phyloP scores from a whole-genome alignment of 2,888 invertebrate species.

The Tachina fera region DNA sequence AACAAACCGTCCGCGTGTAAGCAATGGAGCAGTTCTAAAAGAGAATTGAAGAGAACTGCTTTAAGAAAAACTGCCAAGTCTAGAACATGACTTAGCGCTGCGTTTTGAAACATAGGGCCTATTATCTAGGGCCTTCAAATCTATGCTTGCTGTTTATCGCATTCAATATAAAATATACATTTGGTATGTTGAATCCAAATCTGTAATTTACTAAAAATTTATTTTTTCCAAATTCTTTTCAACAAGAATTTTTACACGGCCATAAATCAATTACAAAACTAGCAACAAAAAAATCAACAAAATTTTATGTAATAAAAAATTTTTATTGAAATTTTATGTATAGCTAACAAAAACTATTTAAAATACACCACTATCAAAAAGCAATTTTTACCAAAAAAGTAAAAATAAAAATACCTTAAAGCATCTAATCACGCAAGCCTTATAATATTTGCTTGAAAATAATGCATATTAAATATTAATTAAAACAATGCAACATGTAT shows the following conservation, averaged over 20 bases:
- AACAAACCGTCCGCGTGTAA: too few species aligned
- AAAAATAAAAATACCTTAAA: slow-evolving; percentile 72
- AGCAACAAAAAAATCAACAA: slow-evolving; percentile 23
- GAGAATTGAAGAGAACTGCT: too few species aligned
- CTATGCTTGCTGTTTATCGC: too few species aligned
- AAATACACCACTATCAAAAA: slow-evolving; percentile 10
- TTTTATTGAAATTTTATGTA: slow-evolving; percentile 39
- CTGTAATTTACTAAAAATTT: not conserved
- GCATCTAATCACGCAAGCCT: slow-evolving; percentile 81
- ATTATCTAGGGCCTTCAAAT: too few species aligned
- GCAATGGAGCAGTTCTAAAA: too few species aligned
- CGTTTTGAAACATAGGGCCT: too few species aligned
- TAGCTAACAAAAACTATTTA: slow-evolving; percentile 1
- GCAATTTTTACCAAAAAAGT: not conserved
- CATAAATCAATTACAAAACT: slow-evolving; percentile 27
- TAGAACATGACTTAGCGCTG: too few species aligned
- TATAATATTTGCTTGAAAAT: slow-evolving; percentile 76
- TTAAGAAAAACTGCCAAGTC: too few species aligned
- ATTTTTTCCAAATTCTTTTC: not conserved
- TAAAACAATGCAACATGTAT: slow-evolving; percentile 11
- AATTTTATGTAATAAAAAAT: slow-evolving; percentile 33
- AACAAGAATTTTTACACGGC: slow-evolving; percentile 16
- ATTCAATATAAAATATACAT: too few species aligned
- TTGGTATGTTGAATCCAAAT: too few species aligned
- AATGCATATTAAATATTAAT: slow-evolving; percentile 43